Conservation (phyloP, 2,797 vertebrate genomes). For the Pagetopsis macropterus region DNA sequence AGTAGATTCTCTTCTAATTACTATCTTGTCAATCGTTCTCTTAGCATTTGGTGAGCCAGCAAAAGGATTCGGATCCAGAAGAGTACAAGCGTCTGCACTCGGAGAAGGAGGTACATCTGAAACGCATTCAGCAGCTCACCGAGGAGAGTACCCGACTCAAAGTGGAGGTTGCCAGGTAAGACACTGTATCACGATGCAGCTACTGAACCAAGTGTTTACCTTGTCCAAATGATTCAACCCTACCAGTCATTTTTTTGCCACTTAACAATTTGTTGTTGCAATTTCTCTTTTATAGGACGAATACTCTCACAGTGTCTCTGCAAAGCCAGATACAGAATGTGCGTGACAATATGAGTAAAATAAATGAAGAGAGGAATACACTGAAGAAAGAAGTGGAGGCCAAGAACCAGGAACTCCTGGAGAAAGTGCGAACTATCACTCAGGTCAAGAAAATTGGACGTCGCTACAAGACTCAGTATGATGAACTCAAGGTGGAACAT, state of each 20-base stretch:
- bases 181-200: not conserved
- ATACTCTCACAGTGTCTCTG: slow-evolving; percentile 84
- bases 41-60: slow-evolving; percentile 94
- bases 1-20: not conserved
- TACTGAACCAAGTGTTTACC: not conserved
- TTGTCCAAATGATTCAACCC: not conserved
- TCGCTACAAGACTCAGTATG: slow-evolving; percentile 96
- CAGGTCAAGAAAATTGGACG: slow-evolving; percentile 99
- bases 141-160: slow-evolving; percentile 92
- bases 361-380: slow-evolving; percentile 85
- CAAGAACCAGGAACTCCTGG: slow-evolving; percentile 90
- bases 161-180: slow-evolving; percentile 89
- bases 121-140: slow-evolving; percentile 93
- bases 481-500: slow-evolving; percentile 93
- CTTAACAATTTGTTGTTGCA: not conserved
- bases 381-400: slow-evolving; percentile 87
- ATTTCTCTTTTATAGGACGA: slow-evolving; percentile 77
- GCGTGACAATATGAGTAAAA: slow-evolving; percentile 87
- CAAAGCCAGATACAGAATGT: slow-evolving; percentile 90
- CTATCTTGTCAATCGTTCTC: slow-evolving; percentile 23
- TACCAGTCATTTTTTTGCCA: not conserved
- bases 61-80: slow-evolving; percentile 95
- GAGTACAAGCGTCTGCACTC: slow-evolving; percentile 93
- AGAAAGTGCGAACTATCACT: slow-evolving; percentile 91
- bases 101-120: slow-evolving; percentile 92